Conservation (phyloP, 2,888 invertebrate species). For the Bombylius discolor region DNA sequence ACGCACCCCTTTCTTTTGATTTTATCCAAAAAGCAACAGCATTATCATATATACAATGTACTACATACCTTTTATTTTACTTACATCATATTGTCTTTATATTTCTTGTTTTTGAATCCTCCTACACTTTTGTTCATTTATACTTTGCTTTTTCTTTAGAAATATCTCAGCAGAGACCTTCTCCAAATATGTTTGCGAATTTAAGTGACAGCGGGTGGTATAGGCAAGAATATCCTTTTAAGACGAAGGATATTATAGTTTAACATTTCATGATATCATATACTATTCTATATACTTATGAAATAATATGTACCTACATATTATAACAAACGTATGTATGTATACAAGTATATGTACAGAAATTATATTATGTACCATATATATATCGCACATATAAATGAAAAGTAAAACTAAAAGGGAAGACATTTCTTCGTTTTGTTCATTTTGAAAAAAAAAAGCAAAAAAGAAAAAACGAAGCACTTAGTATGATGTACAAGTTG, state of each 20-base stretch:
- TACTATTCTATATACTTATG: neutral
- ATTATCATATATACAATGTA: too few species aligned
- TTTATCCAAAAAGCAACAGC: too few species aligned
- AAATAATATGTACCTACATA: neutral
- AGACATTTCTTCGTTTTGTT: neutral
- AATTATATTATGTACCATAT: neutral
- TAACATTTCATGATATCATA: too few species aligned
- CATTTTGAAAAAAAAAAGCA: neutral
- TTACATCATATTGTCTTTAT: too few species aligned
- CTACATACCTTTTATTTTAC: too few species aligned
- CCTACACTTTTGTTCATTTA: too few species aligned
- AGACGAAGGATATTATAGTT: neutral
- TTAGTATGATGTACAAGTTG: constrained; percentile 9
- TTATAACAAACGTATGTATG: neutral
- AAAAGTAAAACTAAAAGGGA: neutral
- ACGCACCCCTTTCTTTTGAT: too few species aligned
- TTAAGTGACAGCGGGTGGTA: constrained; percentile 10
- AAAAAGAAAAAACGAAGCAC: constrained; percentile 1
- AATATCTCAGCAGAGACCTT: neutral
- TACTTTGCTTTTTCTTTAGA: too few species aligned
- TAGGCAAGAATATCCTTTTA: constrained; percentile 9
- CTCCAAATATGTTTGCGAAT: constrained; percentile 8
- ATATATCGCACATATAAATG: too few species aligned
- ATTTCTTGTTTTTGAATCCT: too few species aligned
- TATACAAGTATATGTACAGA: neutral